phyloP scores from a whole-genome alignment of 2,888 invertebrate species.

The Tiliacea citrago region DNA sequence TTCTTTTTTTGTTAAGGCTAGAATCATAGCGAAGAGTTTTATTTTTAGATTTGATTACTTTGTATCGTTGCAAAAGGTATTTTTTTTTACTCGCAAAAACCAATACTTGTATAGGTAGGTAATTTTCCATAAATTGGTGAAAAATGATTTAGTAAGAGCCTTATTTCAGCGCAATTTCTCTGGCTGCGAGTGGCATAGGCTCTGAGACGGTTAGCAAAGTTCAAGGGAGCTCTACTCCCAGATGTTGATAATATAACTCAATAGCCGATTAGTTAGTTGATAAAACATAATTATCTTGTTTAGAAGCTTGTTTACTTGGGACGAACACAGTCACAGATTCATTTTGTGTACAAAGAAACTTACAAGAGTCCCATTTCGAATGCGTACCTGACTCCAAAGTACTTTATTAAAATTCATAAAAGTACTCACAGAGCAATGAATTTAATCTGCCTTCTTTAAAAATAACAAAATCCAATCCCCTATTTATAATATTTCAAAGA shows the following conservation, averaged over 20 bases:
- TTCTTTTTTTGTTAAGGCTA: too few species aligned
- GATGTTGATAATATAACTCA: background rate
- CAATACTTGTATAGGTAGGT: too few species aligned
- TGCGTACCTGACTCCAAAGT: background rate
- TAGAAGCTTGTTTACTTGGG: background rate
- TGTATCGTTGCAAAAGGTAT: background rate
- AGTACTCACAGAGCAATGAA: background rate
- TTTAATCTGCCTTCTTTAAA: background rate
- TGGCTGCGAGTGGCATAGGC: background rate
- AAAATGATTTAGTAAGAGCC: background rate
- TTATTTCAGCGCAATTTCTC: background rate
- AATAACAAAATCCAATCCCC: background rate
- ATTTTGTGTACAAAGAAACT: too few species aligned
- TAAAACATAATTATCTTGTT: background rate
- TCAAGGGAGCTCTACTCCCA: background rate
- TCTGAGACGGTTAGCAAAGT: background rate
- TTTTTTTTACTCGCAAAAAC: background rate
- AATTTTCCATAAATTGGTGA: background rate
- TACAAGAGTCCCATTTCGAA: background rate
- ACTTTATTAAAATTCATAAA: too few species aligned
- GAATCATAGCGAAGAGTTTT: too few species aligned
- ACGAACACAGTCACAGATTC: background rate
- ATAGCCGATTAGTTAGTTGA: background rate
- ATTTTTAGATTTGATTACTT: too few species aligned
- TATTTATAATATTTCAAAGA: constrained; percentile 15